Evolutionary conservation across 1,140 invertebrate genomes (phyloP), one percentile per base, ranked within the genome.

Genomic region (Diachasmimorpha longicaudata): DNA sequence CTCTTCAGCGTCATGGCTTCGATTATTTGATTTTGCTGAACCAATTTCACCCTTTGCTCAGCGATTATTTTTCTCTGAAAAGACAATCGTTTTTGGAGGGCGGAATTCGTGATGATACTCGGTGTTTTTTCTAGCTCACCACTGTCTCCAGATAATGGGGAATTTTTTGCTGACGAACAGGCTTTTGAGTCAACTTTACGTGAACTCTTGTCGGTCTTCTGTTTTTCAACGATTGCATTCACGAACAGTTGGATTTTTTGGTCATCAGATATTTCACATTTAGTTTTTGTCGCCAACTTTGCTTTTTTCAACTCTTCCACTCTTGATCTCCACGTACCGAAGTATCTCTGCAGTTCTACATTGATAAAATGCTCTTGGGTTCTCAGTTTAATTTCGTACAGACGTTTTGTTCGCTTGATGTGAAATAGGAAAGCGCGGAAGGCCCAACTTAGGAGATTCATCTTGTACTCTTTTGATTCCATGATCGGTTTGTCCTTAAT

Each of bases 11-110:
- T 87, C 77, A 88, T 77, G 10, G 87, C 84, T n/a, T 89, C 83
- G 8, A 88, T 88, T 5, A 87, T 81, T 58, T 78, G 82, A 69
- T 81, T 86, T 36, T 88, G 86, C 14, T 87, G 82, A 0, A 78
- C 83, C 16, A 89, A 58, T 78, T 85, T 86, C 2, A 78, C 66
- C 70, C 70, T 85, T 66, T 89, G 87, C 14, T 87, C 83, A 10
- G 83, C 82, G 16, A 89, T 88, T 21, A 89, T 88, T 36, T 81
- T 80, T 16, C 82, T 85, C 23, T 88, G 88, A 6, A 80, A 78
- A 23, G 83, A 82, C 0, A 89, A 72, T 39, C 85, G 81, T 67
- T 74, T 81, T 10, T 82, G 73, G 0, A 81, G 79, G 4, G 80
- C 78, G 36, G 83, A 74, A 11, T 83, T 66, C 67, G 78, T 13